phyloP scores from a whole-genome alignment of 2,888 invertebrate species.

The Dione vanillae region DNA sequence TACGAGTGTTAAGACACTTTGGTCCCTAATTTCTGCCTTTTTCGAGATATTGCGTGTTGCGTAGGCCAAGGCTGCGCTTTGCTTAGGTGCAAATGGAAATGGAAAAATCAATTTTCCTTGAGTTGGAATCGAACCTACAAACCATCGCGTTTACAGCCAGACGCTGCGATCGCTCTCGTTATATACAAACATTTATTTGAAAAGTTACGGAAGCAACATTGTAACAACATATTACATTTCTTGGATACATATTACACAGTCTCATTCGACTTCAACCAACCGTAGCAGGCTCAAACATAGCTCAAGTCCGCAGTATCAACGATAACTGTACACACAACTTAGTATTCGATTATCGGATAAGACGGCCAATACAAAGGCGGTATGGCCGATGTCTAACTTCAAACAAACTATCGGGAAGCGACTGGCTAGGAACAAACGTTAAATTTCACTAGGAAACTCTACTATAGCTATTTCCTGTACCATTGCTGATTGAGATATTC shows the following conservation, averaged over 20 bases:
- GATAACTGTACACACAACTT: conserved; percentile 42
- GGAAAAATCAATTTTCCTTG: too few relatives aligned
- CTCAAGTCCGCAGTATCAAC: conserved; percentile 35
- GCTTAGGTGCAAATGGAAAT: too few relatives aligned
- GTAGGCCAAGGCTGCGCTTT: too few relatives aligned
- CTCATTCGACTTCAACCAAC: conserved; percentile 8
- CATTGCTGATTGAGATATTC: conserved; percentile 33
- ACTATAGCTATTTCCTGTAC: conserved; percentile 30
- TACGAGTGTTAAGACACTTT: too few relatives aligned
- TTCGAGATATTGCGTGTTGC: too few relatives aligned
- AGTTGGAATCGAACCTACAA: too few relatives aligned
- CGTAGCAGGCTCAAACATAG: conserved; percentile 29
- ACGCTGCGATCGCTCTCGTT: too few relatives aligned
- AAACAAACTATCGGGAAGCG: conserved; percentile 42
- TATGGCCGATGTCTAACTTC: conserved; percentile 44
- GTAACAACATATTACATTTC: neutral
- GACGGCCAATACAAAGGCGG: conserved; percentile 47
- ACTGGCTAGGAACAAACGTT: conserved; percentile 44
- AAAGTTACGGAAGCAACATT: neutral
- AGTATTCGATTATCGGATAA: conserved; percentile 49
- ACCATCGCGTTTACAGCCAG: too few relatives aligned
- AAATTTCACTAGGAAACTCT: conserved; percentile 44
- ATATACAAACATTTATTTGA: too few relatives aligned
- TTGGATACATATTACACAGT: neutral
- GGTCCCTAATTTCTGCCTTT: too few relatives aligned